Evolutionary conservation across 92 coral and sea anemone species (phyloP).

Genomic region (Zoanthus solanderi): DNA sequence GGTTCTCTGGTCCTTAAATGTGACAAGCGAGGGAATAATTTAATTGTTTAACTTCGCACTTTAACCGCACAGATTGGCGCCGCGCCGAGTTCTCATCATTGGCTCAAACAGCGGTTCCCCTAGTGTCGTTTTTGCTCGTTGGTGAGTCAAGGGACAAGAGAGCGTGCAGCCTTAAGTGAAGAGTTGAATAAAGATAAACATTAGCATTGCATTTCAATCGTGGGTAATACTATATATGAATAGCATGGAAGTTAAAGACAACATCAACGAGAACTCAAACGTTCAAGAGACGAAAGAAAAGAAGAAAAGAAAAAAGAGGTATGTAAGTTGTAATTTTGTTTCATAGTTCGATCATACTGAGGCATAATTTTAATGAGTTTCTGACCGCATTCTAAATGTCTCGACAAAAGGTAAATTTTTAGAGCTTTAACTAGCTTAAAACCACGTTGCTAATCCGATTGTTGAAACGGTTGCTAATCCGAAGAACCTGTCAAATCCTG

Average conservation of each 20-base stretch:
- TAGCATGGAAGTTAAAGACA: slow-evolving; percentile 19
- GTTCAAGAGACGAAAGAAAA: slow-evolving; percentile 19
- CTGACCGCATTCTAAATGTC: not conserved
- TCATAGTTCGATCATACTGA: not conserved
- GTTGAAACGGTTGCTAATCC: too few species aligned
- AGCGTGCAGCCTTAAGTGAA: not conserved
- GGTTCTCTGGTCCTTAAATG: not conserved
- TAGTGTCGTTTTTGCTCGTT: not conserved
- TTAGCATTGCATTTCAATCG: not conserved
- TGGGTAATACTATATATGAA: too few species aligned
- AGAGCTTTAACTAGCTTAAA: too few species aligned
- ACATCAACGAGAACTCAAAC: not conserved
- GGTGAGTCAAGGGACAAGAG: not conserved
- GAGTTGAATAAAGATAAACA: not conserved
- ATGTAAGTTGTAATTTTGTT: not conserved
- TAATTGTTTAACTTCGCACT: not conserved
- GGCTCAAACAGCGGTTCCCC: not conserved
- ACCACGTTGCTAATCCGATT: too few species aligned
- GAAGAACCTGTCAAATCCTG: too few species aligned
- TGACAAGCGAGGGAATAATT: slow-evolving; percentile 28
- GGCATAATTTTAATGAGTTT: not conserved
- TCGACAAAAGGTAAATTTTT: too few species aligned
- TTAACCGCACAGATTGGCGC: slow-evolving; percentile 5
- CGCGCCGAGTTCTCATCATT: not conserved
- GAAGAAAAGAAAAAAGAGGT: slow-evolving; percentile 42